phyloP scores from a whole-genome alignment of 2,888 invertebrate species.

The Autographa pulchrina region DNA sequence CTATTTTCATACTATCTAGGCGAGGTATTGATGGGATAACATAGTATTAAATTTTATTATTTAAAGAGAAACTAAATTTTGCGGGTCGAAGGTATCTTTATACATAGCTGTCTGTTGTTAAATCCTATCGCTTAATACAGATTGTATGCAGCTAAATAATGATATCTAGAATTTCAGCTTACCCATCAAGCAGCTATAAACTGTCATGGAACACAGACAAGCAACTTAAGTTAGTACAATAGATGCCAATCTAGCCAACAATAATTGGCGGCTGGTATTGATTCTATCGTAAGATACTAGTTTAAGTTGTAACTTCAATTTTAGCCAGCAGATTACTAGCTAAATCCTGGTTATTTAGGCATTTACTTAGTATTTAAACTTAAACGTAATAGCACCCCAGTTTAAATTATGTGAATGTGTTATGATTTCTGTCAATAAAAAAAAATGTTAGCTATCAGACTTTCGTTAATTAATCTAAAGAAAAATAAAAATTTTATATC shows the following conservation, averaged over 20 bases:
- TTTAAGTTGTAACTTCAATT: slow-evolving; percentile 5
- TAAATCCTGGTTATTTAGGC: background rate
- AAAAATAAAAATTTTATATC: too few species aligned
- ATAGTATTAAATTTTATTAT: too few species aligned
- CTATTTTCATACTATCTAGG: too few species aligned
- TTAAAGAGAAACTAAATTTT: too few species aligned
- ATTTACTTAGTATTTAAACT: background rate
- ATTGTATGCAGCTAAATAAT: background rate
- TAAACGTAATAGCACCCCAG: background rate
- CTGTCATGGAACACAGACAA: slow-evolving; percentile 17
- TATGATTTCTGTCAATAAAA: too few species aligned
- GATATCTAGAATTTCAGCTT: background rate
- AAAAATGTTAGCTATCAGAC: too few species aligned
- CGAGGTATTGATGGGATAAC: too few species aligned
- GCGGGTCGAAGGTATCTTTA: too few species aligned
- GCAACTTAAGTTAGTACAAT: slow-evolving; percentile 41
- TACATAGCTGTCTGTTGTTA: too few species aligned
- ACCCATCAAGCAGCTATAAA: background rate
- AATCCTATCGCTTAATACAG: too few species aligned
- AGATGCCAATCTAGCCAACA: slow-evolving; percentile 31
- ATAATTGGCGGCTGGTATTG: slow-evolving; percentile 28
- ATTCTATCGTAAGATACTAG: slow-evolving; percentile 12
- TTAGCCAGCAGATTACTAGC: background rate
- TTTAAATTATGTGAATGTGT: too few species aligned
- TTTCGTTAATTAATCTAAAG: too few species aligned